Evolutionary conservation across 2,888 invertebrate species (phyloP), one percentile per base, ranked within the genome.

Genomic region (Nomada lathburiana): DNA sequence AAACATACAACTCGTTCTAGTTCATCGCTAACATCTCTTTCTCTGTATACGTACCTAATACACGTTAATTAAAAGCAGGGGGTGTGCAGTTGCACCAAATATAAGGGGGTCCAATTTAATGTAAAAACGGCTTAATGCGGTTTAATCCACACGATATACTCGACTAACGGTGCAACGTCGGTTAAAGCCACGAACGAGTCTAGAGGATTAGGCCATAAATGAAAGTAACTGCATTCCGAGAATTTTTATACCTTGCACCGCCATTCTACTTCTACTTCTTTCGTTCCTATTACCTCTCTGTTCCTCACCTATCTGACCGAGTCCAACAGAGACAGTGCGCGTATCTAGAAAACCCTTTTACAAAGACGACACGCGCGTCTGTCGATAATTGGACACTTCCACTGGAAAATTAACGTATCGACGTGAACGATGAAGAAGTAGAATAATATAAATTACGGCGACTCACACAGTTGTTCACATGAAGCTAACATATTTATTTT

Each of bases 171-270:
- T 29, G 69, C 62, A 80, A 78, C 76, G 70, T 70, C 70, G 36
- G 64, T 47, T 63, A 76, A 77, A 72, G 53, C 72, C 60, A 76
- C 72, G 80, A 81, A 67, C 59, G 78, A 80, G 67, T 80, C 78
- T 63, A 67, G 85, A 85, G 82, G 85, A 88, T 90, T 90, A 90
- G 90, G 87, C 86, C 90, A 85, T 83, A 85, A 88, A 90, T 83
- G 90, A 90, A 90, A 90, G 90, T 89, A 88, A 83, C 88, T 85
- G 80, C 89, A 90, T 90, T 89, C 90, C 85, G 62, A 42, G 76
- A 77, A 87, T 86, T 83, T 86, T 86, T 83, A 76, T 76, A 82
- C 73, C 76, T 77, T 81, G 75, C 77, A 70, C 75, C 69, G 63
- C 75, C 75, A 76, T 83, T 71, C 64, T 64, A 52, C 67, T 60